Evolutionary conservation across 2,797 vertebrate species (phyloP).

Genomic region (Sorex maritimensis): DNA sequence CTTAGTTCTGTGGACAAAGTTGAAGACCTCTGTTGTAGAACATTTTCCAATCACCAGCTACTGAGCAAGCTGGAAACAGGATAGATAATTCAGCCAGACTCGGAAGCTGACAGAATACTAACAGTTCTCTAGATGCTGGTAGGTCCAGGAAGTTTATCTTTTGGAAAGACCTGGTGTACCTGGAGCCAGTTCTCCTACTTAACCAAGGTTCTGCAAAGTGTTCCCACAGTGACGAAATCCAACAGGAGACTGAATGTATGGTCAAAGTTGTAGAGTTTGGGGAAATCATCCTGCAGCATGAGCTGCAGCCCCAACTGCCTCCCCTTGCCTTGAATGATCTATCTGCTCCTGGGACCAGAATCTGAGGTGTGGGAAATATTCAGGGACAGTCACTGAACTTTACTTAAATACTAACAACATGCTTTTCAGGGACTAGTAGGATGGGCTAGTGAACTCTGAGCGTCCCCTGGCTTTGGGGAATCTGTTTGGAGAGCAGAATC

Average conservation of each 20-base stretch:
- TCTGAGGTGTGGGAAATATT: not conserved
- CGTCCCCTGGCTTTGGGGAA: not conserved
- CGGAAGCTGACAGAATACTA: too few species aligned
- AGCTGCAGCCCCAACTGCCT: not conserved
- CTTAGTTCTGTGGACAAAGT: too few species aligned
- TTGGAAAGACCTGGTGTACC: not conserved
- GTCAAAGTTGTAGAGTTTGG: slow-evolving; percentile 68
- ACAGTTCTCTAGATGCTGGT: too few species aligned
- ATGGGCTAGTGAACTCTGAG: not conserved
- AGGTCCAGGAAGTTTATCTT: not conserved
- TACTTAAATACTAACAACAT: not conserved
- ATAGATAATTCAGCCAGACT: too few species aligned
- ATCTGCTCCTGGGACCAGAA: not conserved
- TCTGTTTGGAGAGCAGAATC: not conserved
- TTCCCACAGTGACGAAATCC: slow-evolving; percentile 8
- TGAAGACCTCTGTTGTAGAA: too few species aligned
- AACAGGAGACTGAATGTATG: slow-evolving; percentile 22
- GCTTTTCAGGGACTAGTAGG: not conserved
- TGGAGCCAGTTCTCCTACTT: not conserved
- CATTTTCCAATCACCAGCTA: too few species aligned
- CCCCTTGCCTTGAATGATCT: not conserved
- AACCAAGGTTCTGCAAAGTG: not conserved
- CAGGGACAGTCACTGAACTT: not conserved
- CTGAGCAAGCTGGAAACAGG: too few species aligned
- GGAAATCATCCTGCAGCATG: not conserved